Conservation (phyloP, 2,113 vertebrate species). For the Pseudopodoces humilis region DNA sequence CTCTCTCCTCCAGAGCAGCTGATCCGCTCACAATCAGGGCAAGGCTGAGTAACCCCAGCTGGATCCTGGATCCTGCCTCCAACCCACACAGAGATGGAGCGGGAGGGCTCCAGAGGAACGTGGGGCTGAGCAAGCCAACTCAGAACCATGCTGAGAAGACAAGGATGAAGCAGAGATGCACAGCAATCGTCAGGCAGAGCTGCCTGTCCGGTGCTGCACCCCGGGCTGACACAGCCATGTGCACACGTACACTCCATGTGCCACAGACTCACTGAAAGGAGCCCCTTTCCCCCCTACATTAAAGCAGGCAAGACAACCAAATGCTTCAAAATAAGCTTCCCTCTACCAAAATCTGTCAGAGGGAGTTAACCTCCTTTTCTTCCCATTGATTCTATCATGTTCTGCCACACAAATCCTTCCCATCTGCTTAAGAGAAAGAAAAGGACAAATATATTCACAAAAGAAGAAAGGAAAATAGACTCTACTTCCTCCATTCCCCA, state of each 20-base stretch:
- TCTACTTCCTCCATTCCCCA: neutral
- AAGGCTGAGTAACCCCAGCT: constrained; percentile 17
- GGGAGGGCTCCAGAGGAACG: neutral
- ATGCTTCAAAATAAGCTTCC: neutral
- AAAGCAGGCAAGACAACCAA: neutral
- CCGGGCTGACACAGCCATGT: accelerated
- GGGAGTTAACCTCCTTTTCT: neutral
- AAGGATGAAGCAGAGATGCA: neutral
- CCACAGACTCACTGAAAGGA: neutral
- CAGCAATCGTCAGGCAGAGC: neutral
- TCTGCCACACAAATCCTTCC: neutral
- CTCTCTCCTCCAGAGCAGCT: neutral
- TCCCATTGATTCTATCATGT: neutral
- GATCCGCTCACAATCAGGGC: neutral
- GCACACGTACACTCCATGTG: accelerated
- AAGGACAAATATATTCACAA: neutral
- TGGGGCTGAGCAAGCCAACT: neutral
- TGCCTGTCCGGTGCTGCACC: accelerated
- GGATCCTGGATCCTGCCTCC: neutral
- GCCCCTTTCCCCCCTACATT: neutral
- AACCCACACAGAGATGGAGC: accelerated
- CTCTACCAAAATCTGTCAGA: neutral
- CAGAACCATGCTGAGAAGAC: neutral
- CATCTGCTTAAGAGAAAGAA: neutral
- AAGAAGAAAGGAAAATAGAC: neutral